phyloP scores from a whole-genome alignment of 2,888 invertebrate species.

The Athalia cordata region DNA sequence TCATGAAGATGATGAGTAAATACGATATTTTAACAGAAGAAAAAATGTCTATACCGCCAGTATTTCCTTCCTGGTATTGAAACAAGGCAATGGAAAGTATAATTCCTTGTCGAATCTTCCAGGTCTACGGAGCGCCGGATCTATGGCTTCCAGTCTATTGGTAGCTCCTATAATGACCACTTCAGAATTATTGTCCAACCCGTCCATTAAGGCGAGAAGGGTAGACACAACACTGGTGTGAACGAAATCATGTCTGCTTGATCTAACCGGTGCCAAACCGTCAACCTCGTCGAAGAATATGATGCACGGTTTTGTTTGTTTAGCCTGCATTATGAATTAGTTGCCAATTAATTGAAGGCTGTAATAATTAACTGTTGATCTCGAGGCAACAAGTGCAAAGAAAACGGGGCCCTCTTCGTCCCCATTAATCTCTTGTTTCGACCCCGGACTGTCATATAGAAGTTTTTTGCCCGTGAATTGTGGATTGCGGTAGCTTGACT shows the following conservation, averaged over 20 bases:
- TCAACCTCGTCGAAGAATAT: slow-evolving; percentile 96
- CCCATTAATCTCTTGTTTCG: slow-evolving; percentile 21
- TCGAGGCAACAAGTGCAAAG: neutral
- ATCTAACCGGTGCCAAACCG: slow-evolving; percentile 91
- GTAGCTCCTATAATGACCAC: slow-evolving; percentile 95
- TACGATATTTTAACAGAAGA: neutral
- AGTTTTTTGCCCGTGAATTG: slow-evolving; percentile 1
- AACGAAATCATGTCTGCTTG: slow-evolving; percentile 92
- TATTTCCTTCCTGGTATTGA: slow-evolving; percentile 84
- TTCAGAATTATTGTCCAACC: slow-evolving; percentile 87
- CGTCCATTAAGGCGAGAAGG: slow-evolving; percentile 92
- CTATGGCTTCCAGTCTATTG: slow-evolving; percentile 91
- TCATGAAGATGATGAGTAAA: neutral
- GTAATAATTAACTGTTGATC: neutral
- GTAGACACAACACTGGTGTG: slow-evolving; percentile 94
- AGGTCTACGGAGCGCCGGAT: slow-evolving; percentile 91
- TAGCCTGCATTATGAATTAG: slow-evolving; percentile 77
- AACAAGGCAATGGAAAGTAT: slow-evolving; percentile 87
- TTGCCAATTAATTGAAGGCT: slow-evolving; percentile 6
- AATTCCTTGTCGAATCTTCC: slow-evolving; percentile 94
- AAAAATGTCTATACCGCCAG: slow-evolving; percentile 78
- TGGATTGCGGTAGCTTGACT: too few species aligned
- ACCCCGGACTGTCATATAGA: slow-evolving; percentile 39
- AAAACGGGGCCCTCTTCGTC: neutral
- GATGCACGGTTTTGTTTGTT: slow-evolving; percentile 89